Conservation (phyloP, 2,113 vertebrate species). For the Lasiurus borealis region DNA sequence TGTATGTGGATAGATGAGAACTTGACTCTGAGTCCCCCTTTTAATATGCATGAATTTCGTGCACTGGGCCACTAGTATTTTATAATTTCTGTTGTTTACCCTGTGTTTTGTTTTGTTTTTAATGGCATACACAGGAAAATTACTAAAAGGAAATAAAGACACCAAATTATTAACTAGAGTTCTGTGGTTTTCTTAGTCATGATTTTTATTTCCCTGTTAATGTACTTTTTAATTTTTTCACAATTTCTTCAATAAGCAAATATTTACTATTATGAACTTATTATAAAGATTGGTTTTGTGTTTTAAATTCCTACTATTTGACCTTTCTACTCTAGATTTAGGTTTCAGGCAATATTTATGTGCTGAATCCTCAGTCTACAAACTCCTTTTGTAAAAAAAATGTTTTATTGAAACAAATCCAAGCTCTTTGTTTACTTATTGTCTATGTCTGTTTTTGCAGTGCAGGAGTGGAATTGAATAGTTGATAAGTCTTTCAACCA, state of each 20-base stretch:
- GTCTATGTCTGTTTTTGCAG: neutral
- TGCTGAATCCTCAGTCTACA: neutral
- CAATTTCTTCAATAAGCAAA: conserved; percentile 38
- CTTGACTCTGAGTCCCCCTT: no score
- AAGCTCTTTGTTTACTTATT: neutral
- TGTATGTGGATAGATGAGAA: no score
- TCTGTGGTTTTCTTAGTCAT: neutral
- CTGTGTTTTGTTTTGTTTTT: neutral
- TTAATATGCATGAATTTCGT: no score
- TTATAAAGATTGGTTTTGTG: neutral
- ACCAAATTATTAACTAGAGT: neutral
- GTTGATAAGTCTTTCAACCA: neutral
- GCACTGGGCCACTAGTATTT: neutral
- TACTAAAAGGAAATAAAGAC: conserved; percentile 18
- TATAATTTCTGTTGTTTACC: neutral
- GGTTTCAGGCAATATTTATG: conserved; percentile 2
- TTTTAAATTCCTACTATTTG: conserved; percentile 13
- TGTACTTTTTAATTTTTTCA: neutral
- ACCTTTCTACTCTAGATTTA: neutral
- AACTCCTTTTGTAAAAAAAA: conserved; percentile 19
- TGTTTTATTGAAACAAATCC: neutral
- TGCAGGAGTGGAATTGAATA: neutral
- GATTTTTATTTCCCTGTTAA: neutral
- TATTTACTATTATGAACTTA: neutral
- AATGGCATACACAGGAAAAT: neutral